phyloP scores from a whole-genome alignment of 2,113 vertebrate genomes.

The Gambusia affinis region DNA sequence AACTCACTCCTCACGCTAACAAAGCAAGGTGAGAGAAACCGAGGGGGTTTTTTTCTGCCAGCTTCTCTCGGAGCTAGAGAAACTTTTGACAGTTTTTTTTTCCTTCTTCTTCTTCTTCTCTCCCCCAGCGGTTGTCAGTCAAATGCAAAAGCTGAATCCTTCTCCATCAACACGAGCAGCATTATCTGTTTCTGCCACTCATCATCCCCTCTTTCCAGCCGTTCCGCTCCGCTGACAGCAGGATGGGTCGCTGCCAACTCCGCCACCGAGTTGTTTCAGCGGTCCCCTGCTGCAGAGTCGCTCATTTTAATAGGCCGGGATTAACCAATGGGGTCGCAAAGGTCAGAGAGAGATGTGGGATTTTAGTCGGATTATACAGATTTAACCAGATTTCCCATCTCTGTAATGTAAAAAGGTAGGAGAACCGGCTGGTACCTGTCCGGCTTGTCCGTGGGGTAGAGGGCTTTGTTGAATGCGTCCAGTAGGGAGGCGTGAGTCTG shows the following conservation, averaged over 20 bases:
- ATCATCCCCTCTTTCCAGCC: conserved; percentile 39
- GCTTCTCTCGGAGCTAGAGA: conserved; percentile 13
- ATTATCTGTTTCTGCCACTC: conserved; percentile 55
- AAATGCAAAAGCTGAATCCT: conserved; percentile 50
- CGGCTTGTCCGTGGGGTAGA: conserved; percentile 80
- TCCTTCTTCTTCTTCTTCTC: not conserved
- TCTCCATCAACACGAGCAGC: conserved; percentile 39
- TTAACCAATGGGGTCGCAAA: conserved; percentile 6
- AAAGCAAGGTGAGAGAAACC: not conserved
- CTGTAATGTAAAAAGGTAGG: not conserved
- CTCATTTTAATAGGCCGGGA: conserved; percentile 34
- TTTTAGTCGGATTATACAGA: conserved; percentile 12
- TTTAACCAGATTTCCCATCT: not conserved
- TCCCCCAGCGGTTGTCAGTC: conserved; percentile 53
- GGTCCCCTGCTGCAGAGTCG: conserved; percentile 22
- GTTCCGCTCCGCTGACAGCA: conserved; percentile 41
- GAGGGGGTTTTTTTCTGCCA: not conserved
- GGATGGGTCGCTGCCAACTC: conserved; percentile 25
- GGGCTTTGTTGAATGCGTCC: conserved; percentile 89
- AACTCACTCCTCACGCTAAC: conserved; percentile 1
- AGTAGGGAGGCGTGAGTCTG: conserved; percentile 90
- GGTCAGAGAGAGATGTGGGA: conserved; percentile 1
- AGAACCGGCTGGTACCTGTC: conserved; percentile 81
- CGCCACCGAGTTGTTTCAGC: conserved; percentile 20
- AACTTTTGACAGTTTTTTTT: conserved; percentile 39